Evolutionary conservation across 2,888 invertebrate genomes (phyloP), one percentile per base, ranked within the genome.

Genomic region (Allophyes oxyacanthae): DNA sequence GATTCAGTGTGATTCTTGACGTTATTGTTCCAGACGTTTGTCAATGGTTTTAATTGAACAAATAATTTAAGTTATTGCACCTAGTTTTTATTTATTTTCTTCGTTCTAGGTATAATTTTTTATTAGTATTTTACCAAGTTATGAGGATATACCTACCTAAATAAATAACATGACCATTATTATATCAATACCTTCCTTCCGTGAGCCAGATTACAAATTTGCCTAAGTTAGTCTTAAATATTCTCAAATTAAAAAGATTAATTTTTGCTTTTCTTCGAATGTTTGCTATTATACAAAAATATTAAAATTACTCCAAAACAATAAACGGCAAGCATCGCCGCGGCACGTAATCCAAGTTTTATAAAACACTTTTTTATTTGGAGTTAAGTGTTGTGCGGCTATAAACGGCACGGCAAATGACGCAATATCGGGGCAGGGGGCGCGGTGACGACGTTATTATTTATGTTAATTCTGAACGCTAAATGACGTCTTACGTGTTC

Each of bases 401-500:
- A 86, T 89, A 88, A 90, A 89, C 88, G 87, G 89, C 89, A 85
- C 77, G 78, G 84, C 84, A 87, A 90, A 91, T 89, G 91, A 91
- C 91, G 90, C 84, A 87, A 90, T 88, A 86, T 84, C 82, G 83
- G 80, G 76, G 77, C 74, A 42, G 67, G 72, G n/a, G 75, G 70
- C 64, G 78, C 81, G 86, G 82, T 83, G 90, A 92, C 90, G 91
- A 91, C 90, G 92, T 90, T 90, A 92, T 94, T 94, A 94, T 94
- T 94, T 94, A 94, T 94, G 93, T 91, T 94, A 94, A 94, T 94
- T 94, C 85, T 80, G 75, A 85, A 85, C 85, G 86, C 83, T 89
- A 89, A 91, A 89, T 91, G 91, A 91, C 92, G 91, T 87, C 88
- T 91, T 89, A 91, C 91, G 91, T 91, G 88, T 83, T 85, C 77